These are phyloP conservation scores for Coreoperca whiteheadi DNA, from an alignment of 2,113 vertebrate species.

Conservation along the genomic window DNA sequence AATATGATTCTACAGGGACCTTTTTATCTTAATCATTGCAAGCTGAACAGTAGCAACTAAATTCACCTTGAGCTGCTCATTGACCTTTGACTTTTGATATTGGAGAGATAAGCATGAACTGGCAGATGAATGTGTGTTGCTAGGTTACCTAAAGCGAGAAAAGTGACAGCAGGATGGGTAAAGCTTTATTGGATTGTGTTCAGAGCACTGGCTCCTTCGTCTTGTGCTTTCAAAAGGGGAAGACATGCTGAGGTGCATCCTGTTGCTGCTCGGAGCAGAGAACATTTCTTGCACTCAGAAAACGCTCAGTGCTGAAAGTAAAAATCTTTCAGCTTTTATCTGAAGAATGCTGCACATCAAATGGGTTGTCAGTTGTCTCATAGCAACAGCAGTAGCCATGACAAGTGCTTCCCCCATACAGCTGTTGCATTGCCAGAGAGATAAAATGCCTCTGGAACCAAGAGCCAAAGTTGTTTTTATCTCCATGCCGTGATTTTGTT, in stretches of 20 bases:
- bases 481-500: constrained; percentile 10
- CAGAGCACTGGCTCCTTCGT: constrained; percentile 15
- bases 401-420: constrained; percentile 33
- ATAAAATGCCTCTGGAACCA: constrained; percentile 31
- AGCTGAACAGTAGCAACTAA: neutral
- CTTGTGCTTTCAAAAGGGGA: constrained; percentile 2
- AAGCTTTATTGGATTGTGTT: constrained; percentile 19
- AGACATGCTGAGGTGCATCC: neutral
- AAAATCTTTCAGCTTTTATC: constrained; percentile 44
- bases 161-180: constrained; percentile 9
- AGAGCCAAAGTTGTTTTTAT: constrained; percentile 50
- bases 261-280: constrained; percentile 9
- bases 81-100: neutral
- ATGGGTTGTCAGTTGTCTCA: constrained; percentile 46
- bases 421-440: constrained; percentile 35
- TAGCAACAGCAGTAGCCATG: constrained; percentile 56
- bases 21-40: neutral
- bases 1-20: neutral
- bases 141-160: constrained; percentile 27
- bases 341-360: constrained; percentile 18
- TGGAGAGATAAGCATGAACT: neutral
- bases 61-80: neutral
- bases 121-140: constrained; percentile 11
- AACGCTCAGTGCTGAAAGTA: neutral
- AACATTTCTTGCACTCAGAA: constrained; percentile 5